Percentiles rank a stretch among this genome's conserved stretches.
These are phyloP conservation scores for Dipodomys ordii DNA, from an alignment of 2,113 vertebrate genomes.

Conservation along the genomic window DNA sequence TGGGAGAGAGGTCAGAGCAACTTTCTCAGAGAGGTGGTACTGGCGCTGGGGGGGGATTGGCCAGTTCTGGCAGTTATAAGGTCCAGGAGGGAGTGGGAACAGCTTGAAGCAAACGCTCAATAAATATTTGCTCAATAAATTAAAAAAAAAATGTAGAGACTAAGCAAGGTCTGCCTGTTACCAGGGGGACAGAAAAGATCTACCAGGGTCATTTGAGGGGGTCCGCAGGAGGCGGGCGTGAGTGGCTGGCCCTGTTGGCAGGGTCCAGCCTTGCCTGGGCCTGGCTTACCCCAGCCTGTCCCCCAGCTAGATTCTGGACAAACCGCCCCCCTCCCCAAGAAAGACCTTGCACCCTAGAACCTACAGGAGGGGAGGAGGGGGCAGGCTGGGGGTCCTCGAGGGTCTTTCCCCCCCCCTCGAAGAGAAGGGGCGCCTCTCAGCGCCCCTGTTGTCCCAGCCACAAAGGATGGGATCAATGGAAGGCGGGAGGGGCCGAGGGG, in stretches of 20 bases:
- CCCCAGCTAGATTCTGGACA: not conserved
- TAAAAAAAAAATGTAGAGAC: slow-evolving; percentile 45
- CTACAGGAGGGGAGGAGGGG: not conserved
- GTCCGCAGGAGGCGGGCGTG: not conserved
- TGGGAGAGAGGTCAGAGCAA: slow-evolving; percentile 22
- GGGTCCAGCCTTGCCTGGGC: not conserved
- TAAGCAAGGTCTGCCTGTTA: slow-evolving; percentile 54
- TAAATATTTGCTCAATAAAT: slow-evolving; percentile 81
- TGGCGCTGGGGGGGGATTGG: not conserved
- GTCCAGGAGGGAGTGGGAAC: slow-evolving; percentile 58
- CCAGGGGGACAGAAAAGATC: slow-evolving; percentile 60
- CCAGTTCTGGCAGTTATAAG: not conserved
- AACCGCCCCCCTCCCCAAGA: not conserved
- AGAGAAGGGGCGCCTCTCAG: slow-evolving; percentile 85
- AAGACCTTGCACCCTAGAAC: not conserved
- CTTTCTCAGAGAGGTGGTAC: slow-evolving; percentile 60
- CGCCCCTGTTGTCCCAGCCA: slow-evolving; percentile 86
- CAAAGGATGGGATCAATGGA: slow-evolving; percentile 90
- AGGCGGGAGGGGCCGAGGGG: slow-evolving; percentile 86
- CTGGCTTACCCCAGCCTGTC: not conserved
- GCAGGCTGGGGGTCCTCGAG: slow-evolving; percentile 20
- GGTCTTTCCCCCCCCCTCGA: slow-evolving; percentile 61
- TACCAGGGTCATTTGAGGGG: not conserved
- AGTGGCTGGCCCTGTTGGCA: not conserved
- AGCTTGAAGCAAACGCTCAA: slow-evolving; percentile 69